A percentile compares a stretch with the other conserved stretches of the same genome.
Evolutionary conservation across 35 echinoderm and acorn worm genomes (phyloP).

Genomic region (Apostichopus parvimensis): DNA sequence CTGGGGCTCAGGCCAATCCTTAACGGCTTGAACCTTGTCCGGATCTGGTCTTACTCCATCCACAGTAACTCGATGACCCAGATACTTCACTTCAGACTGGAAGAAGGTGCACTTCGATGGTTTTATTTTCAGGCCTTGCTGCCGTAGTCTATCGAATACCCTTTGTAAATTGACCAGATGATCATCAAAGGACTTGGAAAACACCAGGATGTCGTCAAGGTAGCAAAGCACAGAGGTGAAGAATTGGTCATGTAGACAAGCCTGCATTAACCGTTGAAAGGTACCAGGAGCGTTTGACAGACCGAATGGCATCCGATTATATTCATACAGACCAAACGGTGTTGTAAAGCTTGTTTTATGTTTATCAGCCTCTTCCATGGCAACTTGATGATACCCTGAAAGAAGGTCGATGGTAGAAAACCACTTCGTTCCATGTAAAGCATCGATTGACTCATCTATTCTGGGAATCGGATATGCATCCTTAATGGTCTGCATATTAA

Average conservation of each 20-base stretch:
- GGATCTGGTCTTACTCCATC: constrained; percentile 19
- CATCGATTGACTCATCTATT: constrained; percentile 48
- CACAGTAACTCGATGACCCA: constrained; percentile 26
- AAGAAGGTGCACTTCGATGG: constrained; percentile 50
- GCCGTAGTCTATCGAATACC: constrained; percentile 35
- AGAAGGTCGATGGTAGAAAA: too few species aligned
- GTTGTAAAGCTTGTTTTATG: too few species aligned
- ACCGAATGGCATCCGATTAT: not conserved
- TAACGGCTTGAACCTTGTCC: not conserved
- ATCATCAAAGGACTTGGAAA: constrained; percentile 50
- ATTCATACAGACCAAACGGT: too few species aligned
- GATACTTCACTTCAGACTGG: constrained; percentile 21
- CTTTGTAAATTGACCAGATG: not conserved
- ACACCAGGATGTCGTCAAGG: constrained; percentile 59
- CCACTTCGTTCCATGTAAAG: constrained; percentile 40
- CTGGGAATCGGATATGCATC: constrained; percentile 46
- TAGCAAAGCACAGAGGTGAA: not conserved
- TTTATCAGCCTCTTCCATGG: too few species aligned
- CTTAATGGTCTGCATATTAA: constrained; percentile 25
- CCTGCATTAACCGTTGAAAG: not conserved
- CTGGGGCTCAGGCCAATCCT: constrained; percentile 11
- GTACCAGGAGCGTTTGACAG: not conserved
- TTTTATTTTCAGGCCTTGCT: constrained; percentile 37
- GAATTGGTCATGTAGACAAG: not conserved
- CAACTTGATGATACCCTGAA: too few species aligned